phyloP scores from a whole-genome alignment of 1,140 invertebrate genomes.

The Psix sp. region DNA sequence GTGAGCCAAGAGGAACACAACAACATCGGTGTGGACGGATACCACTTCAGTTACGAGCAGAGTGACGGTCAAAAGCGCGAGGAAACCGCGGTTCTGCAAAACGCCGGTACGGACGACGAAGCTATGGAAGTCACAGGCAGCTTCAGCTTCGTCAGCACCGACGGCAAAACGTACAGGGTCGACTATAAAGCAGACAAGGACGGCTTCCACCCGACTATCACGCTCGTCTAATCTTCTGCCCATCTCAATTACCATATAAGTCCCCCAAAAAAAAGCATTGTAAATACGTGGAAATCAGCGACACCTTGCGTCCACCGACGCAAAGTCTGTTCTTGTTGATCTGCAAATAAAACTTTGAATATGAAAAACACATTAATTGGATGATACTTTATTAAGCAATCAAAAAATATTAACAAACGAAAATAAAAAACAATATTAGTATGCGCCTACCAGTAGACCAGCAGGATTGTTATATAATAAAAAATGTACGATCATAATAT shows the following conservation, averaged over 20 bases:
- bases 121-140: constrained; percentile 70
- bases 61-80: constrained; percentile 75
- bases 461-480: constrained; percentile 23
- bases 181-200: constrained; percentile 73
- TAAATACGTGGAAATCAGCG: constrained; percentile 21
- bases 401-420: constrained; percentile 5
- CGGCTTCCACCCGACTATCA: constrained; percentile 71
- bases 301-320: constrained; percentile 5
- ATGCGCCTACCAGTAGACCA: constrained; percentile 8
- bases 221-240: constrained; percentile 58
- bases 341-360: too few relatives aligned
- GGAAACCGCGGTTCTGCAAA: constrained; percentile 72
- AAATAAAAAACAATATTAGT: constrained; percentile 7
- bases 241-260: background rate
- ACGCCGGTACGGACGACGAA: constrained; percentile 73
- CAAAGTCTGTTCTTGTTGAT: too few relatives aligned
- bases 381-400: too few relatives aligned
- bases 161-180: constrained; percentile 74
- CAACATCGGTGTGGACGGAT: constrained; percentile 74
- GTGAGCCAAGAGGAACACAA: constrained; percentile 73
- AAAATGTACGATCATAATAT: constrained; percentile 8
- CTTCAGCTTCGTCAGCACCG: constrained; percentile 69
- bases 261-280: constrained; percentile 7
- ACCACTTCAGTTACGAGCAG: constrained; percentile 75
- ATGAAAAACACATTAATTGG: too few relatives aligned